These are phyloP conservation scores for Oncopeltus fasciatus DNA, from an alignment of 1,140 invertebrate species.

Conservation along the genomic window DNA sequence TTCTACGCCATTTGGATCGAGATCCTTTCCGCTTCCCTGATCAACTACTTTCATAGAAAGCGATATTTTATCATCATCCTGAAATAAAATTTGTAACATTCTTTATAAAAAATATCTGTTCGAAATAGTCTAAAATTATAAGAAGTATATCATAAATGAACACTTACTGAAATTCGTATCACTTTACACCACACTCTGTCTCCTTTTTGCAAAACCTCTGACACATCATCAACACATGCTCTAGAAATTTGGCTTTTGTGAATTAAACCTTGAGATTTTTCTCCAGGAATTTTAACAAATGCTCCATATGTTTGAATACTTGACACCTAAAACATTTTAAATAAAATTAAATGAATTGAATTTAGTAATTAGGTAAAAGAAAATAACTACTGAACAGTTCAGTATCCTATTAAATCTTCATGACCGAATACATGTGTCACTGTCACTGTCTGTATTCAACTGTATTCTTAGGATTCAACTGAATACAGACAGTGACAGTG, in stretches of 20 bases:
- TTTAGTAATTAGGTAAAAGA: no score
- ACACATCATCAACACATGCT: slow-evolving; percentile 30
- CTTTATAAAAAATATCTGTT: no score
- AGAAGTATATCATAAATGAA: background rate
- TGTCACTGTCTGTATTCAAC: no score
- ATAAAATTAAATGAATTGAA: no score
- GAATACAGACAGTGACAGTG: no score
- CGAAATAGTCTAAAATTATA: no score
- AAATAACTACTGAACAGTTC: no score
- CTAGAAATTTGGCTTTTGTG: slow-evolving; percentile 25
- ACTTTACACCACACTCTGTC: slow-evolving; percentile 34
- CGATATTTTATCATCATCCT: slow-evolving; percentile 33
- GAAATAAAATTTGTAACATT: slow-evolving; percentile 20
- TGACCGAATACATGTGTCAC: no score
- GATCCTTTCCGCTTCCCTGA: slow-evolving; percentile 32
- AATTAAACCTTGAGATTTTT: slow-evolving; percentile 30
- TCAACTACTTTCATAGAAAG: slow-evolving; percentile 35
- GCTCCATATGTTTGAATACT: slow-evolving; percentile 34
- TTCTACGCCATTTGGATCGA: slow-evolving; percentile 34
- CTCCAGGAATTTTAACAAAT: slow-evolving; percentile 33
- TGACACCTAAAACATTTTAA: slow-evolving; percentile 28
- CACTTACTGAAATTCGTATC: slow-evolving; percentile 25
- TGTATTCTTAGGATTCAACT: no score
- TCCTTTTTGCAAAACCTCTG: slow-evolving; percentile 31
- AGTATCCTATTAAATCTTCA: no score